Percentiles rank a stretch among this genome's conserved stretches.
These are phyloP conservation scores for Diaphora mendica DNA, from an alignment of 2,888 invertebrate genomes.

Conservation along the genomic window DNA sequence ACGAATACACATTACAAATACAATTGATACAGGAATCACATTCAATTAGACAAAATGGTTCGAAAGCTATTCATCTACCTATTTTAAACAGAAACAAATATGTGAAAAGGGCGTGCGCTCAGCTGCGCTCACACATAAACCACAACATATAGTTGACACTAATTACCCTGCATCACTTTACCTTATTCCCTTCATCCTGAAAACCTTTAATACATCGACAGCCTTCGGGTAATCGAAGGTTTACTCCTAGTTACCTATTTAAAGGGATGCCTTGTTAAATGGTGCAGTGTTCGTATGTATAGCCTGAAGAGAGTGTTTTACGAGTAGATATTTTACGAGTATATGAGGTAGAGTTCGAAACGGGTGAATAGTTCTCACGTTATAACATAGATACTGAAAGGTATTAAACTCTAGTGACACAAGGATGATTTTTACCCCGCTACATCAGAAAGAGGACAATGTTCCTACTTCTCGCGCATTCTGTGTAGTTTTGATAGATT, in stretches of 20 bases:
- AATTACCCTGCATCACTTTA: slow-evolving; percentile 17
- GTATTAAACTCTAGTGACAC: not conserved
- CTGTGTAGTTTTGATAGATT: no score
- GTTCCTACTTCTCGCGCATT: no score
- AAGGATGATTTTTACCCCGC: not conserved
- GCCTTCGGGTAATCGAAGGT: not conserved
- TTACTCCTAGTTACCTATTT: slow-evolving; percentile 9
- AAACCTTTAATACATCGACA: slow-evolving; percentile 17
- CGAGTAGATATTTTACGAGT: no score
- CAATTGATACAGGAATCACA: slow-evolving; percentile 9
- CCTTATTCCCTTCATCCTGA: slow-evolving; percentile 1
- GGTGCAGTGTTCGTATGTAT: not conserved
- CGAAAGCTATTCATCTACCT: not conserved
- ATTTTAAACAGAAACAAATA: slow-evolving; percentile 25
- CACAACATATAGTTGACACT: slow-evolving; percentile 12
- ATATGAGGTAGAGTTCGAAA: not conserved
- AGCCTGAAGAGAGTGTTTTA: not conserved
- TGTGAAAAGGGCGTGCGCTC: slow-evolving; percentile 4
- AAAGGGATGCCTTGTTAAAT: not conserved
- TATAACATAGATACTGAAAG: not conserved
- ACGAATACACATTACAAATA: not conserved
- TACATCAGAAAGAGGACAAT: no score
- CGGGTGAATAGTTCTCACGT: not conserved
- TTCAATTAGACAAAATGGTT: slow-evolving; percentile 20
- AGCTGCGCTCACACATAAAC: slow-evolving; percentile 14